Evolutionary conservation across 2,113 vertebrate genomes (phyloP).

Genomic region (Scomber japonicus): DNA sequence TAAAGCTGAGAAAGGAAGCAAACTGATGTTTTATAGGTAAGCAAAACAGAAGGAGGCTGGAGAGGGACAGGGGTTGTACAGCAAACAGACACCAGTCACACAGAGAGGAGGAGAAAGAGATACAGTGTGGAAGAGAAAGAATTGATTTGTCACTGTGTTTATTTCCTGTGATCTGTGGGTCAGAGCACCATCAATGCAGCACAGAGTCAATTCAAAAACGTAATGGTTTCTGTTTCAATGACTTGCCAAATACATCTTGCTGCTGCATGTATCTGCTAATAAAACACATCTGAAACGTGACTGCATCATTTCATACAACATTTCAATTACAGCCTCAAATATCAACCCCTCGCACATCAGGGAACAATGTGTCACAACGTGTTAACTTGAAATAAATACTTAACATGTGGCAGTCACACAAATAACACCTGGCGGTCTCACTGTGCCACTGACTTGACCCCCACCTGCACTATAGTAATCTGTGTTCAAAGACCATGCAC

Average conservation of each 20-base stretch:
- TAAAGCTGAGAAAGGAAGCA: slow-evolving; percentile 52
- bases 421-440: slow-evolving; percentile 33
- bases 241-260: slow-evolving; percentile 14
- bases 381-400: slow-evolving; percentile 50
- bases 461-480: neutral
- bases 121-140: slow-evolving; percentile 54
- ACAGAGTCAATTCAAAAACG: slow-evolving; percentile 52
- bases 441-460: slow-evolving; percentile 23
- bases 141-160: slow-evolving; percentile 71
- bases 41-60: slow-evolving; percentile 28
- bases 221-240: slow-evolving; percentile 38
- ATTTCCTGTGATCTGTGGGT: slow-evolving; percentile 67
- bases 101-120: slow-evolving; percentile 42
- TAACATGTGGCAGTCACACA: slow-evolving; percentile 34
- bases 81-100: slow-evolving; percentile 57
- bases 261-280: slow-evolving; percentile 7
- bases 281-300: slow-evolving; percentile 29
- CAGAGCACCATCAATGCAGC: slow-evolving; percentile 79
- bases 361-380: slow-evolving; percentile 47
- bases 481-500: slow-evolving; percentile 1
- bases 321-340: slow-evolving; percentile 36
- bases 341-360: slow-evolving; percentile 23
- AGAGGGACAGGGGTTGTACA: slow-evolving; percentile 56
- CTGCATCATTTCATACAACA: neutral
- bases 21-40: slow-evolving; percentile 42